phyloP scores from a whole-genome alignment of 2,888 invertebrate genomes.

The Hydriomena furcata region DNA sequence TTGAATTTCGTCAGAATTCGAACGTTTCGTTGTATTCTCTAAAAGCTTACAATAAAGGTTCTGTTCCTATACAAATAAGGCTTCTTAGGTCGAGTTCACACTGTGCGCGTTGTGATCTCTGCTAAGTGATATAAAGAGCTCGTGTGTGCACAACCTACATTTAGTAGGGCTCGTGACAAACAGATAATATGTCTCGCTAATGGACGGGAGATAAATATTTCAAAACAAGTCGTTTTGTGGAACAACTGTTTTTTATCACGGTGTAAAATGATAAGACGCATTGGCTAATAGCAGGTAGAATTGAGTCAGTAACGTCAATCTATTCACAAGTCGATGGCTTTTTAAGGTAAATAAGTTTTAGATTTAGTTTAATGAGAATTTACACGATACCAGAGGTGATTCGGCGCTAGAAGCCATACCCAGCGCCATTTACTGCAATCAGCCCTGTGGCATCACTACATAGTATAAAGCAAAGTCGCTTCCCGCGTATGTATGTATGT shows the following conservation, averaged over 20 bases:
- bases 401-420: too few species aligned
- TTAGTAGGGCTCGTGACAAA: conserved; percentile 58
- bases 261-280: conserved; percentile 47
- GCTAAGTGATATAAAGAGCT: conserved; percentile 51
- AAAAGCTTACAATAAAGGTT: conserved; percentile 45
- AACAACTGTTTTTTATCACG: conserved; percentile 50
- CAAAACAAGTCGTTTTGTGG: conserved; percentile 50
- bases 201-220: conserved; percentile 62
- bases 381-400: background rate
- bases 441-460: too few species aligned
- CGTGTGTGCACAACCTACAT: conserved; percentile 44
- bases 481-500: too few species aligned
- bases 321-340: background rate
- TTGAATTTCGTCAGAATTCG: conserved; percentile 32
- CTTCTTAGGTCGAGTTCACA: conserved; percentile 44
- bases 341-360: too few species aligned
- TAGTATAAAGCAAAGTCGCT: too few species aligned
- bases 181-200: conserved; percentile 64
- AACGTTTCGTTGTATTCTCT: conserved; percentile 46
- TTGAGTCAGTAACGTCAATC: background rate
- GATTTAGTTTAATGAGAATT: too few species aligned
- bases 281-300: background rate
- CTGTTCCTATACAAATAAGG: conserved; percentile 42
- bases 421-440: too few species aligned
- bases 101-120: conserved; percentile 30